Percentiles rank a stretch among this genome's conserved stretches.
These are phyloP conservation scores for Oreotrochilus melanogaster DNA, from an alignment of 2,113 vertebrate species.

Conservation along the genomic window DNA sequence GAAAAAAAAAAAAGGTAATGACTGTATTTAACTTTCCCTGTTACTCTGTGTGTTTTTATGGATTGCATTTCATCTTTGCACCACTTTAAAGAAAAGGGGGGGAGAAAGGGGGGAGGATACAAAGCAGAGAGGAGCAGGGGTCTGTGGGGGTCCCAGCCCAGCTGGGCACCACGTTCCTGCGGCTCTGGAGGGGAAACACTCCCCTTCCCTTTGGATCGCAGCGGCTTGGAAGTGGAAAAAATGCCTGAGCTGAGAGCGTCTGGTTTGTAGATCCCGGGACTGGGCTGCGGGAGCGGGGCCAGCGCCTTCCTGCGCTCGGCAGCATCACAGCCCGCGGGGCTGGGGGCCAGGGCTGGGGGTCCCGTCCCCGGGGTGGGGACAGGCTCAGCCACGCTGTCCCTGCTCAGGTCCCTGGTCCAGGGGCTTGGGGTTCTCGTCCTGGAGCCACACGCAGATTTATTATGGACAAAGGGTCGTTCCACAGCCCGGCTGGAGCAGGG, in stretches of 20 bases:
- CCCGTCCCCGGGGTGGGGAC: not conserved
- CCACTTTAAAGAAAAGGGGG: not conserved
- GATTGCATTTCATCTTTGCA: not conserved
- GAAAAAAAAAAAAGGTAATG: not conserved
- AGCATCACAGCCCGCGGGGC: not conserved
- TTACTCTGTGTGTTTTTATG: not conserved
- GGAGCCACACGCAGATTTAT: not conserved
- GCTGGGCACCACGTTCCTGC: not conserved
- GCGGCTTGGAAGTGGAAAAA: not conserved
- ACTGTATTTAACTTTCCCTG: not conserved
- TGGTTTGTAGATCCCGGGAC: not conserved
- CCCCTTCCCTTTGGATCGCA: not conserved
- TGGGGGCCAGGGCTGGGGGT: not conserved
- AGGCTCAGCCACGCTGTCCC: accelerated
- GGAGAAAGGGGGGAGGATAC: not conserved
- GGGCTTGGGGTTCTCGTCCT: not conserved
- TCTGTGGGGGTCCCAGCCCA: not conserved
- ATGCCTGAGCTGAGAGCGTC: not conserved
- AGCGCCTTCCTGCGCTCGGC: not conserved
- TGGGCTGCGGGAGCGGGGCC: not conserved
- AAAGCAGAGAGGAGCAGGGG: not conserved
- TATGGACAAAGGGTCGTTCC: not conserved
- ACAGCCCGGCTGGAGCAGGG: not conserved
- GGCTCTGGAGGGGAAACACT: not conserved
- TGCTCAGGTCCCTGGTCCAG: not conserved